Conservation (phyloP, 2,888 invertebrate genomes). For the Tetrapedia diversipes region DNA sequence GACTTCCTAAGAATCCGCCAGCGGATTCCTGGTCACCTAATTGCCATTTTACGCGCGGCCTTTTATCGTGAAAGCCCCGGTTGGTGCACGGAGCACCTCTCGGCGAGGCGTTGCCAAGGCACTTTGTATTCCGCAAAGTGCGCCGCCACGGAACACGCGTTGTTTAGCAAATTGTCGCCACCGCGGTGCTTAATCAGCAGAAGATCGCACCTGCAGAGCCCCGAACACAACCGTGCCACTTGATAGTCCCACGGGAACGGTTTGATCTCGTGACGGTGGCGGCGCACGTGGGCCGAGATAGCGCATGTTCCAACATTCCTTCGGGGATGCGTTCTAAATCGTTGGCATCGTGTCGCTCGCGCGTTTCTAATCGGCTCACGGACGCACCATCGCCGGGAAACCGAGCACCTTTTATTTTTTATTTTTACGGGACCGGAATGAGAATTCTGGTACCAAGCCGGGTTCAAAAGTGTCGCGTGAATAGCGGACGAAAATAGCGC, state of each 20-base stretch:
- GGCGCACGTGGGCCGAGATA: constrained; percentile 56
- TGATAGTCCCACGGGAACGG: constrained; percentile 28
- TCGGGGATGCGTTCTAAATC: constrained; percentile 40
- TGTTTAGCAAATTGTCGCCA: constrained; percentile 62
- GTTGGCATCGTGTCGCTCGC: constrained; percentile 50
- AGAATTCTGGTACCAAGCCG: neutral
- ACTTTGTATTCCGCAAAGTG: constrained; percentile 59
- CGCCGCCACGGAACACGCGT: constrained; percentile 52
- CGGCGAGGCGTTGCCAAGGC: constrained; percentile 62
- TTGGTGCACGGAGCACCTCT: constrained; percentile 35
- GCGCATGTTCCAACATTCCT: constrained; percentile 54
- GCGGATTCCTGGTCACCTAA: constrained; percentile 46
- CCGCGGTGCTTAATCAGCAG: constrained; percentile 51
- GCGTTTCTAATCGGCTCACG: constrained; percentile 41
- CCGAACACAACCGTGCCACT: constrained; percentile 22
- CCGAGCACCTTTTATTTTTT: no score
- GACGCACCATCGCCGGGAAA: constrained; percentile 24
- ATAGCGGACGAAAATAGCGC: neutral
- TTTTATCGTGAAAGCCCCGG: constrained; percentile 53
- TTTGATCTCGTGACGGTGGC: constrained; percentile 40
- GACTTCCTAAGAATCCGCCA: constrained; percentile 52
- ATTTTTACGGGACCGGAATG: constrained; percentile 22
- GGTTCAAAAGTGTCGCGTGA: constrained; percentile 13
- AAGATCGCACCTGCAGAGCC: constrained; percentile 49
- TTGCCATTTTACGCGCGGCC: constrained; percentile 58